phyloP scores from a whole-genome alignment of 2,888 invertebrate genomes.

The Trissolcus brochymenae region DNA sequence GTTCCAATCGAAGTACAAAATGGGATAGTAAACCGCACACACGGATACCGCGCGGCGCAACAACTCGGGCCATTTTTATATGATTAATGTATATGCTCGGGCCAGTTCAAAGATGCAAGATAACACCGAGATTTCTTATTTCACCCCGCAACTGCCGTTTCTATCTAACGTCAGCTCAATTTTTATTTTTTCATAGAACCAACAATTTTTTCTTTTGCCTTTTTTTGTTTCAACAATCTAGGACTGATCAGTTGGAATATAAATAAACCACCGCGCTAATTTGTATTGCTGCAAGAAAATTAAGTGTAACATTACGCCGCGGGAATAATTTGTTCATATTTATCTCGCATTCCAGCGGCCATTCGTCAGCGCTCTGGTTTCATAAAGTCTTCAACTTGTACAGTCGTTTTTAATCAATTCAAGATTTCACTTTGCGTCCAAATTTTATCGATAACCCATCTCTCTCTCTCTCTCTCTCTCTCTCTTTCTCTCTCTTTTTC shows the following conservation, averaged over 20 bases:
- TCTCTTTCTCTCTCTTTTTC: no score
- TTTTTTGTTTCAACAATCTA: no score
- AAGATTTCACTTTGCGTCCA: not conserved
- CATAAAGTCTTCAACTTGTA: constrained; percentile 41
- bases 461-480: no score
- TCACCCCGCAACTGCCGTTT: constrained; percentile 43
- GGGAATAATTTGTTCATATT: constrained; percentile 48
- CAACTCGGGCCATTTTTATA: constrained; percentile 65
- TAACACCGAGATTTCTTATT: constrained; percentile 58
- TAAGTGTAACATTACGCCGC: constrained; percentile 27
- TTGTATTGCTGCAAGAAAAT: constrained; percentile 37
- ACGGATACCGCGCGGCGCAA: constrained; percentile 66
- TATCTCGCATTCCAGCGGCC: constrained; percentile 68
- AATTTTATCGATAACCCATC: not conserved
- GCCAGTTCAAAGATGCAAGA: constrained; percentile 65
- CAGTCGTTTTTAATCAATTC: not conserved
- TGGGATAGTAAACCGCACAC: constrained; percentile 63
- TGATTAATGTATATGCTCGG: constrained; percentile 56
- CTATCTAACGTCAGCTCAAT: no score
- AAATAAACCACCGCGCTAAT: constrained; percentile 30
- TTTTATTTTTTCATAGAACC: no score
- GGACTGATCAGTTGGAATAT: not conserved
- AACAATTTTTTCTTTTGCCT: no score
- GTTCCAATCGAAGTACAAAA: constrained; percentile 50
- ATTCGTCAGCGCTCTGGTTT: constrained; percentile 67